Conservation (phyloP, 2,888 invertebrate species). For the Pammene aurita region DNA sequence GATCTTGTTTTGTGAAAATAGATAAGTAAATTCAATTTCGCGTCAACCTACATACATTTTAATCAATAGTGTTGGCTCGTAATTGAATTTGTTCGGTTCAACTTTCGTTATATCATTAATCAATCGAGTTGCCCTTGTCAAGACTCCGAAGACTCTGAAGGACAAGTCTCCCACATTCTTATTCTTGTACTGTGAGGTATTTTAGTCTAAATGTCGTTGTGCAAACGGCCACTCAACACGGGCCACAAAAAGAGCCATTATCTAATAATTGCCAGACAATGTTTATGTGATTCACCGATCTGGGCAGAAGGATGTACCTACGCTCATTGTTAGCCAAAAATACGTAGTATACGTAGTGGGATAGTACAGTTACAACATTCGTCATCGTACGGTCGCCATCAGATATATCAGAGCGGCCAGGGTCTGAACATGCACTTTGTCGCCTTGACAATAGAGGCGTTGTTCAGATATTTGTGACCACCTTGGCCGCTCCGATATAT, state of each 20-base stretch:
- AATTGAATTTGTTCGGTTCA: neutral
- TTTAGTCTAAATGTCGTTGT: slow-evolving; percentile 3
- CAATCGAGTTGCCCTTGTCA: slow-evolving; percentile 3
- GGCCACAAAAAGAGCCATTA: slow-evolving; percentile 23
- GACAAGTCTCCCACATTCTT: slow-evolving; percentile 8
- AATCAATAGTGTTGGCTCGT: neutral
- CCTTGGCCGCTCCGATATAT: no score
- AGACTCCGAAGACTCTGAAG: neutral
- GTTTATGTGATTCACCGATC: slow-evolving; percentile 35
- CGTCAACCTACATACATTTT: neutral
- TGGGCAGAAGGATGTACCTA: slow-evolving; percentile 36
- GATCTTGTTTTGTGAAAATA: neutral
- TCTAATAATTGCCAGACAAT: slow-evolving; percentile 35
- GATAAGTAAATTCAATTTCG: neutral
- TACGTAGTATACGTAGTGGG: slow-evolving; percentile 29
- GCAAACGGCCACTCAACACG: slow-evolving; percentile 4
- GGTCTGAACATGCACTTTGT: no score
- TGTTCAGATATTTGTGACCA: no score
- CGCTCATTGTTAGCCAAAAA: slow-evolving; percentile 38
- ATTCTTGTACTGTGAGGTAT: slow-evolving; percentile 1
- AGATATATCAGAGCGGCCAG: no score
- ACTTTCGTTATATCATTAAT: neutral
- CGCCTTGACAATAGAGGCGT: no score
- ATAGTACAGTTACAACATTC: slow-evolving; percentile 25
- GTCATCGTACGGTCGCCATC: no score